Conservation (phyloP, 2,113 vertebrate genomes). For the Glaucidium brasilianum region DNA sequence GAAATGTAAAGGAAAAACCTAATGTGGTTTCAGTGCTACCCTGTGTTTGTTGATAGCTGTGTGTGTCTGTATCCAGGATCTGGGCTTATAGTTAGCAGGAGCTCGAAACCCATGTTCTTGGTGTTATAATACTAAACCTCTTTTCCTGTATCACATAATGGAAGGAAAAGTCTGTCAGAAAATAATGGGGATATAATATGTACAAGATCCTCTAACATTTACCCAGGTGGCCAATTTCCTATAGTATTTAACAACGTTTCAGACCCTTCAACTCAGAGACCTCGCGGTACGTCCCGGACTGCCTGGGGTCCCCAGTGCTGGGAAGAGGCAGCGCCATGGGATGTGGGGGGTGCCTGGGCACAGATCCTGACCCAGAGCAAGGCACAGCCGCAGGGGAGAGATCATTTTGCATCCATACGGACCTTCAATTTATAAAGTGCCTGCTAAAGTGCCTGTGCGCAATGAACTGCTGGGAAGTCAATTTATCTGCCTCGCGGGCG, state of each 20-base stretch:
- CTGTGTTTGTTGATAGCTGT: slow-evolving; percentile 75
- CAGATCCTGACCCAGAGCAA: rapidly evolving
- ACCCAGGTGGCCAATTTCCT: slow-evolving; percentile 73
- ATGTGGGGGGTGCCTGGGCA: neutral
- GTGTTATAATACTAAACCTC: slow-evolving; percentile 58
- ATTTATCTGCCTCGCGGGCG: neutral
- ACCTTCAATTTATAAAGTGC: neutral
- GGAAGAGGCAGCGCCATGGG: neutral
- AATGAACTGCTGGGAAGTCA: neutral
- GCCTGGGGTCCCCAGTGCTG: neutral
- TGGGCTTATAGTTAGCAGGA: slow-evolving; percentile 58
- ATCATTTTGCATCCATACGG: neutral
- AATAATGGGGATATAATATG: slow-evolving; percentile 62
- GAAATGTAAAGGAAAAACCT: slow-evolving; percentile 69
- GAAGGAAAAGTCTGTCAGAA: slow-evolving; percentile 73
- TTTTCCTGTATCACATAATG: slow-evolving; percentile 77
- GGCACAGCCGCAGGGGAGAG: rapidly evolving
- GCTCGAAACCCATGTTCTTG: slow-evolving; percentile 46
- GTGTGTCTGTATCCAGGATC: slow-evolving; percentile 80
- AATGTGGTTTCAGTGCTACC: slow-evolving; percentile 58
- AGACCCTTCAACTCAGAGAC: neutral
- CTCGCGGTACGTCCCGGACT: rapidly evolving
- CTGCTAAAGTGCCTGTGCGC: rapidly evolving
- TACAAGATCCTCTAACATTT: slow-evolving; percentile 62
- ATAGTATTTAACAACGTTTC: neutral